phyloP scores from a whole-genome alignment of 1,140 invertebrate species.

The Cryptotermes secundus region DNA sequence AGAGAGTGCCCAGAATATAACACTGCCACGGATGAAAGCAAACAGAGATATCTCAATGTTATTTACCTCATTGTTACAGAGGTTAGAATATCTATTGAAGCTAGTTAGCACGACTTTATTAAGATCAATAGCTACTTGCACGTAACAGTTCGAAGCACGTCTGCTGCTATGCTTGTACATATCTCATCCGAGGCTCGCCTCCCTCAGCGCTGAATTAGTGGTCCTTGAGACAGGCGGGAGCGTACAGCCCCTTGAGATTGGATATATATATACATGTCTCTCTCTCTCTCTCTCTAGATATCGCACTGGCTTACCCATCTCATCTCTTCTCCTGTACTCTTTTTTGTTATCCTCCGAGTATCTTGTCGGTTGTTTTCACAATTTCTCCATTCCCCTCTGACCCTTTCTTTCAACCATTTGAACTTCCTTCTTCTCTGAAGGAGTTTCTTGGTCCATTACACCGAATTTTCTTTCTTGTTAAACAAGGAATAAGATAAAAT shows the following conservation, averaged over 20 bases:
- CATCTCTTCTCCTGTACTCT: not conserved
- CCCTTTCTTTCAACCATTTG: not conserved
- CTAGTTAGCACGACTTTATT: not conserved
- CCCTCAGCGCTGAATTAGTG: not conserved
- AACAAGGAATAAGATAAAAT: too few relatives aligned
- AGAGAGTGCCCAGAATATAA: not conserved
- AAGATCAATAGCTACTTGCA: not conserved
- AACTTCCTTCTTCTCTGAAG: not conserved
- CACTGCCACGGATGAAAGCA: not conserved
- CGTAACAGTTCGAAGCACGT: not conserved
- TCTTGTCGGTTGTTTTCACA: not conserved
- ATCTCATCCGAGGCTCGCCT: not conserved
- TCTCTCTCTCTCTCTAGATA: not conserved
- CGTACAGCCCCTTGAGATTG: not conserved
- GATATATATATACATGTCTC: not conserved
- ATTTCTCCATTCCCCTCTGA: not conserved
- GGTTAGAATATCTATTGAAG: not conserved
- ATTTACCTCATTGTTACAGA: not conserved
- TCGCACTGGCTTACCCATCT: not conserved
- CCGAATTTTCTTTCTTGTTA: not conserved
- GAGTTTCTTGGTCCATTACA: not conserved
- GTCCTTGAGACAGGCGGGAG: not conserved
- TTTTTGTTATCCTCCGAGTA: not conserved
- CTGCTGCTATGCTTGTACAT: not conserved
- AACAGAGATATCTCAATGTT: not conserved